Evolutionary conservation across 1,140 invertebrate species (phyloP).

Genomic region (Sesamia nonagrioides): DNA sequence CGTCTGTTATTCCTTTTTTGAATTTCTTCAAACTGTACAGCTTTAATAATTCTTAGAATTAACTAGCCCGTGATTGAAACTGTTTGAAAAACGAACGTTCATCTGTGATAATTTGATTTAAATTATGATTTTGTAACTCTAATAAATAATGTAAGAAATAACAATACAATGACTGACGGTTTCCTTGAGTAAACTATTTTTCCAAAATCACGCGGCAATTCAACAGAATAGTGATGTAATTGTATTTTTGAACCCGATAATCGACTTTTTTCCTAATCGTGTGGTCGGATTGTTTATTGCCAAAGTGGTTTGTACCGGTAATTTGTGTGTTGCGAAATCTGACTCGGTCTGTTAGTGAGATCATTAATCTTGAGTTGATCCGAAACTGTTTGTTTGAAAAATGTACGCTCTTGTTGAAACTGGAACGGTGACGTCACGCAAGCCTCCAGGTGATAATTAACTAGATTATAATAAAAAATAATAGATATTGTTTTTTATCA

Average conservation of each 20-base stretch:
- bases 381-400: slow-evolving; percentile 68
- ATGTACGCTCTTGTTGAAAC: slow-evolving; percentile 60
- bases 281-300: slow-evolving; percentile 63
- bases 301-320: slow-evolving; percentile 61
- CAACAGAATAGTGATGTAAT: slow-evolving; percentile 52
- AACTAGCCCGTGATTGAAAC: slow-evolving; percentile 8
- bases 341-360: slow-evolving; percentile 64
- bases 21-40: slow-evolving; percentile 62
- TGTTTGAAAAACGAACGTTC: neutral
- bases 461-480: slow-evolving; percentile 41
- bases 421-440: slow-evolving; percentile 54
- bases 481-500: slow-evolving; percentile 44
- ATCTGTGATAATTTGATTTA: slow-evolving; percentile 17
- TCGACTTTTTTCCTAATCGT: slow-evolving; percentile 55
- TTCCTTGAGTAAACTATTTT: slow-evolving; percentile 24
- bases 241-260: slow-evolving; percentile 54
- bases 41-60: slow-evolving; percentile 55
- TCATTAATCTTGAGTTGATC: slow-evolving; percentile 68
- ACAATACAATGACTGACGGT: neutral
- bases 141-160: neutral
- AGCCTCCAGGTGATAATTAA: slow-evolving; percentile 52
- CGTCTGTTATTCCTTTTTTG: slow-evolving; percentile 68
- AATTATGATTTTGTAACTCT: neutral
- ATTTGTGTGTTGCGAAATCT: slow-evolving; percentile 68
- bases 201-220: neutral